phyloP scores from a whole-genome alignment of 2,888 invertebrate genomes.

The Orthosia gracilis region DNA sequence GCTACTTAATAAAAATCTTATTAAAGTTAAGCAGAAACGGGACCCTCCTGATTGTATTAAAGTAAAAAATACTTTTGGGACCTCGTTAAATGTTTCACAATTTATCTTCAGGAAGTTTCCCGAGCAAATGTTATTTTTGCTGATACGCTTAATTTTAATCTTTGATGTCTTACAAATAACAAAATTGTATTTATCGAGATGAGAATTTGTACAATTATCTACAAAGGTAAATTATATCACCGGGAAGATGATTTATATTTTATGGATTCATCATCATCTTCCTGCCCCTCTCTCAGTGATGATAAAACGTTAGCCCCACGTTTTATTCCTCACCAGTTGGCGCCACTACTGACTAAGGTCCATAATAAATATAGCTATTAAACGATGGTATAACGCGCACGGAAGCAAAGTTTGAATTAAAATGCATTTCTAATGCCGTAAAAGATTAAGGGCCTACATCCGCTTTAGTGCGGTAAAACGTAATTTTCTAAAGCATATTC shows the following conservation, averaged over 20 bases:
- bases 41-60: neutral
- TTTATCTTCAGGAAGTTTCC: conserved; percentile 24
- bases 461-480: too few species aligned
- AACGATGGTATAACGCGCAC: too few species aligned
- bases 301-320: too few species aligned
- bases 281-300: too few species aligned
- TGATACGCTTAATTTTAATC: conserved; percentile 24
- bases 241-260: neutral
- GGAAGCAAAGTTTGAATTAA: too few species aligned
- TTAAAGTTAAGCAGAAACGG: conserved; percentile 2
- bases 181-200: neutral
- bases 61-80: conserved; percentile 20
- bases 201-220: conserved; percentile 1
- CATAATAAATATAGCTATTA: too few species aligned
- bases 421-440: too few species aligned
- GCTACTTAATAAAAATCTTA: neutral
- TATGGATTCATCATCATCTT: neutral
- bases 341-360: too few species aligned
- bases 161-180: conserved; percentile 22
- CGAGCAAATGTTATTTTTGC: conserved; percentile 23
- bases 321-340: too few species aligned
- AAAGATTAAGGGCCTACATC: too few species aligned
- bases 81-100: conserved; percentile 14
- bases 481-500: too few species aligned
- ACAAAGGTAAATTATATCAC: neutral